Evolutionary conservation across 2,888 invertebrate species (phyloP).

Genomic region (Amblyteles armatorius): DNA sequence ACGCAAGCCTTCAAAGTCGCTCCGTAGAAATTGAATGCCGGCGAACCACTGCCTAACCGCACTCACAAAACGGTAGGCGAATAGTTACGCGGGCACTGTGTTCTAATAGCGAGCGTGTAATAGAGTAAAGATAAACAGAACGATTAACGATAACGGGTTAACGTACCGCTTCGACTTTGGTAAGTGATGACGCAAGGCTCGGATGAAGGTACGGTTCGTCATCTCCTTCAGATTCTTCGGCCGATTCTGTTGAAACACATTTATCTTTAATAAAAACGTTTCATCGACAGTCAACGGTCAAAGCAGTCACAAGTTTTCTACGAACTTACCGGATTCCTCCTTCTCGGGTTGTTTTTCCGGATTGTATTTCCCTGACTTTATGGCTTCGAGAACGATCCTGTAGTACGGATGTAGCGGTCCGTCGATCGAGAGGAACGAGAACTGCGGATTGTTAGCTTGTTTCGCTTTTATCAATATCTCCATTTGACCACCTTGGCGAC

Average conservation of each 20-base stretch:
- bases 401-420: conserved; percentile 95
- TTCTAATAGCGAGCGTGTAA: conserved; percentile 22
- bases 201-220: conserved; percentile 93
- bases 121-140: conserved; percentile 16
- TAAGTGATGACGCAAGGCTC: conserved; percentile 88
- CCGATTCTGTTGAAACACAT: conserved; percentile 77
- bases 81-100: conserved; percentile 66
- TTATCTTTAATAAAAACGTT: conserved; percentile 44
- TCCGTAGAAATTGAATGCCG: conserved; percentile 66
- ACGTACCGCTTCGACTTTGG: conserved; percentile 89
- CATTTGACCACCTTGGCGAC: conserved; percentile 97
- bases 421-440: conserved; percentile 96
- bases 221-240: conserved; percentile 86
- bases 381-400: conserved; percentile 90
- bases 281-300: conserved; percentile 47
- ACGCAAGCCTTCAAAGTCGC: conserved; percentile 66
- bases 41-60: conserved; percentile 63
- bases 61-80: conserved; percentile 70
- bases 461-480: conserved; percentile 99
- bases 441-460: conserved; percentile 96
- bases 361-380: conserved; percentile 89
- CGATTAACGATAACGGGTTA: conserved; percentile 19
- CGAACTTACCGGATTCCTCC: conserved; percentile 82
- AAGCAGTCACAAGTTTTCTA: background rate
- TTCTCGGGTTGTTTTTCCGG: conserved; percentile 84